phyloP scores from a whole-genome alignment of 2,797 vertebrate species.

The Phrynocephalus guinanensis region DNA sequence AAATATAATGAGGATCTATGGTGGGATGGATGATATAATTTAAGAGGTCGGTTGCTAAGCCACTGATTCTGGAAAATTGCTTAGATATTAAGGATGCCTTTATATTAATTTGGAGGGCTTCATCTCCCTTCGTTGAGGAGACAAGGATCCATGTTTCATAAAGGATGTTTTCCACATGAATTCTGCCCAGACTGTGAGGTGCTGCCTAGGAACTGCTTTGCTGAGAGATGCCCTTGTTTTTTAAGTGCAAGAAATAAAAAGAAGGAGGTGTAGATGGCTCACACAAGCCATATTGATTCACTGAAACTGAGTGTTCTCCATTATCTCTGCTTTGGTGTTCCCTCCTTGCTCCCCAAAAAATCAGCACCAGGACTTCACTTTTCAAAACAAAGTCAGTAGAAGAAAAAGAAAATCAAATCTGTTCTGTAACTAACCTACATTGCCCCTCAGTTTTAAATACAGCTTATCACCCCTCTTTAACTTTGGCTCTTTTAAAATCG shows the following conservation, averaged over 20 bases:
- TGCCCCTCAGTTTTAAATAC: no score
- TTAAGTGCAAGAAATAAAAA: neutral
- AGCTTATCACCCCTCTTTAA: no score
- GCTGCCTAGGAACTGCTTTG: neutral
- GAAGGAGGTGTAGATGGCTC: neutral
- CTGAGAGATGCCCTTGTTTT: no score
- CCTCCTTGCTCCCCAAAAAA: neutral
- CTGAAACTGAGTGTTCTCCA: no score
- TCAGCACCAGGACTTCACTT: neutral
- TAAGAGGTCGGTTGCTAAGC: slow-evolving; percentile 12
- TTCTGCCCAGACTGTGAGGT: slow-evolving; percentile 24
- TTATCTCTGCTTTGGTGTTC: no score
- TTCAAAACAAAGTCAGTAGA: neutral
- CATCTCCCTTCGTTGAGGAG: slow-evolving; percentile 40
- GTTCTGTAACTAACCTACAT: no score
- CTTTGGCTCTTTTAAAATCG: neutral
- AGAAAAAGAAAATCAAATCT: no score
- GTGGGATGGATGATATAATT: slow-evolving; percentile 41
- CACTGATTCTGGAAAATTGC: slow-evolving; percentile 35
- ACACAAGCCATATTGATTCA: neutral
- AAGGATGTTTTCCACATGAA: slow-evolving; percentile 38
- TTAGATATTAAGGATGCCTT: slow-evolving; percentile 36
- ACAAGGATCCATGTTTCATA: slow-evolving; percentile 9
- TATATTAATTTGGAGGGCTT: slow-evolving; percentile 58
- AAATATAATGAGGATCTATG: slow-evolving; percentile 49